A percentile compares a stretch with the other conserved stretches of the same genome.
phyloP scores from a whole-genome alignment of 2,797 vertebrate genomes.

The Amniataba percoides region DNA sequence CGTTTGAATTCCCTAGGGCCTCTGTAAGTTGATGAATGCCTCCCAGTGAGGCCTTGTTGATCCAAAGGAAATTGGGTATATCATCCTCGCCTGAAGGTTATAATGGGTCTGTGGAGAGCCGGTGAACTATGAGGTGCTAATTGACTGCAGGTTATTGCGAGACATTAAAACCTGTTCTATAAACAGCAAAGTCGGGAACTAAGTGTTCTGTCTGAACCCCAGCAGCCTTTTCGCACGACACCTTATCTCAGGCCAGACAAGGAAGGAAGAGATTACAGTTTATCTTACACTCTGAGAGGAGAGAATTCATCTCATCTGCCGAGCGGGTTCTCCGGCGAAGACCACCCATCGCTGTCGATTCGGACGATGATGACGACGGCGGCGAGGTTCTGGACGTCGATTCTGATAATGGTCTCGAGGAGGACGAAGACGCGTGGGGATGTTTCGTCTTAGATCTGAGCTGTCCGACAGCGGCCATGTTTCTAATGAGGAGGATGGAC shows the following conservation, averaged over 20 bases:
- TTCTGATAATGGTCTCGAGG: slow-evolving; percentile 47
- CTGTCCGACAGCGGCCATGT: slow-evolving; percentile 83
- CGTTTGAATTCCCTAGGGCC: not conserved
- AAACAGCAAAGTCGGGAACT: slow-evolving; percentile 57
- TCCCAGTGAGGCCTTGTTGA: slow-evolving; percentile 4
- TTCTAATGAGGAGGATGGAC: slow-evolving; percentile 91
- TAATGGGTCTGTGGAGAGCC: slow-evolving; percentile 11
- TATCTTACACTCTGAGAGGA: slow-evolving; percentile 94
- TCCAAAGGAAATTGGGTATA: slow-evolving; percentile 6
- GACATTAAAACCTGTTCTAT: slow-evolving; percentile 53
- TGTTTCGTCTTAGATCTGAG: slow-evolving; percentile 62
- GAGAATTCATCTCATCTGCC: slow-evolving; percentile 85
- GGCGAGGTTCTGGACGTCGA: slow-evolving; percentile 42
- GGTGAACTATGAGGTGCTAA: slow-evolving; percentile 68
- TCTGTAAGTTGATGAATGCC: slow-evolving; percentile 20
- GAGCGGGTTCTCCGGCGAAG: slow-evolving; percentile 87
- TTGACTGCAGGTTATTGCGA: slow-evolving; percentile 51
- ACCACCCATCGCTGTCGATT: slow-evolving; percentile 61
- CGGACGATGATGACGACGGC: slow-evolving; percentile 33
- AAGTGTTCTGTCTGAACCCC: slow-evolving; percentile 46
- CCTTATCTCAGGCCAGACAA: slow-evolving; percentile 50
- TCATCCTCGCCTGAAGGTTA: not conserved
- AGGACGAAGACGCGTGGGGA: slow-evolving; percentile 51
- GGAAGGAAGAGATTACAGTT: slow-evolving; percentile 36
- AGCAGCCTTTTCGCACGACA: slow-evolving; percentile 38